Percentiles rank a stretch among this genome's conserved stretches.
These are phyloP conservation scores for Ichneumoninae sp. DNA, from an alignment of 2,888 invertebrate genomes.

Conservation along the genomic window DNA sequence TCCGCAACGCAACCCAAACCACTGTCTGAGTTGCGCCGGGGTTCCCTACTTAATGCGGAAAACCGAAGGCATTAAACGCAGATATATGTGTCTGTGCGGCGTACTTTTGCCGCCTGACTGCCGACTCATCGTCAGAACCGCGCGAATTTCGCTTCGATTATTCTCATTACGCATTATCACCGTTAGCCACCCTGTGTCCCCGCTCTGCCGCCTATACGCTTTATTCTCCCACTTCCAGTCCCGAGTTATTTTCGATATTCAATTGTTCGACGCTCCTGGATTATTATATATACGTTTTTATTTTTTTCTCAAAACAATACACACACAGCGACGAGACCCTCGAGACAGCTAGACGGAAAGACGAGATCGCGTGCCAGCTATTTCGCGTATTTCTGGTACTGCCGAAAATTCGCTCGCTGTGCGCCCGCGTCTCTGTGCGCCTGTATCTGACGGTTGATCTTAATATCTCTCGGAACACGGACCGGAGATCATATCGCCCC, in stretches of 20 bases:
- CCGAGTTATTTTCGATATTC: constrained; percentile 22
- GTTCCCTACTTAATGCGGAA: constrained; percentile 79
- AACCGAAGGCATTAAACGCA: constrained; percentile 71
- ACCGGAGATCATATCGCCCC: constrained; percentile 17
- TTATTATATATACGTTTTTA: not conserved
- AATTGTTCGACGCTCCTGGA: constrained; percentile 21
- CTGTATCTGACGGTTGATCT: constrained; percentile 6
- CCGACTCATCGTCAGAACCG: constrained; percentile 52
- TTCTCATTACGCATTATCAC: constrained; percentile 56
- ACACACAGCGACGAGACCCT: not conserved
- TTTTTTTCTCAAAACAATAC: not conserved
- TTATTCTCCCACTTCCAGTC: constrained; percentile 18
- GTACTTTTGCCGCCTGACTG: constrained; percentile 53
- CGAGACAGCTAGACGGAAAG: constrained; percentile 30
- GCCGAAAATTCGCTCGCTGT: constrained; percentile 1
- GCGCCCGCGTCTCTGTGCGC: not conserved
- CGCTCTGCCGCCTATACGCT: not conserved
- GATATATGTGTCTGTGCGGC: constrained; percentile 20
- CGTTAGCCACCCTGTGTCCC: not conserved
- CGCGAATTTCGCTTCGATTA: constrained; percentile 63
- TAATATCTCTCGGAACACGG: constrained; percentile 42
- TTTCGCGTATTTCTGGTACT: constrained; percentile 22
- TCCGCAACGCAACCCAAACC: constrained; percentile 71
- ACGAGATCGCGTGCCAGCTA: constrained; percentile 38
- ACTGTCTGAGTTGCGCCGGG: constrained; percentile 81